Base-by-base conservation (phyloP, 2,888 invertebrate species). In the Tiliacea citrago region DNA sequence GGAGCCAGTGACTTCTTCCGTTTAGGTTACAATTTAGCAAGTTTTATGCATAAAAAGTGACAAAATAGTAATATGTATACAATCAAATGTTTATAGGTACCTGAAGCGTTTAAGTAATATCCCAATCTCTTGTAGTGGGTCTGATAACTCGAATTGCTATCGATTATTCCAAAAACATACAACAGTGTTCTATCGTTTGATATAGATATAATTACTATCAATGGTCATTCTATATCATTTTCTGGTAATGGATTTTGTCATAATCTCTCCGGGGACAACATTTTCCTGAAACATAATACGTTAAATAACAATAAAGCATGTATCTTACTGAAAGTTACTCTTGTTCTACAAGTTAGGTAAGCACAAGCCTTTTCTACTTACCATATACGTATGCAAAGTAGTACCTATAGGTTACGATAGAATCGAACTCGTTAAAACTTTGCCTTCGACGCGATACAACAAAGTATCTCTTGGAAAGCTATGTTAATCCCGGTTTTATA, bases 361-460 rank as follows among this genome's bases (percentile, higher is more conserved):
- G 1, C 6, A 12, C 2, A 68, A 68, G 49, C 69, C 61, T 69
- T 55, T 68, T 73, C 39, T 39, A 24, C 12, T 7, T 47, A 74
- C 16, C 73, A 21, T 21, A 60, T 65, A 21, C 21, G 7, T 65
- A 77, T 68, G 73, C 51, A 70, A 74, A 83, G 42, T 62, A 74
- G 45, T 75, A 29, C 2, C 29, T 70, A 70, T 63, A 69, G 69
- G 75, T 73, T 68, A 81, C 75, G 61, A 77, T 81, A 58, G 62
- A 79, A 81, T 61, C 62, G 21, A 85, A 81, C 84, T 85, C 79
- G 86, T 85, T 85, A 85, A 79, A 85, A 83, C 73, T 83, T 85
- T 68, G 57, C 51, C 68, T 72, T 73, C 74, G 57, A 72, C 55
- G 55, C 67, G 51, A 76, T 72, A 79, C 74, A 78, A 85, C 85